Evolutionary conservation across 2,888 invertebrate genomes (phyloP).

Genomic region (Gasteruption jaculator): DNA sequence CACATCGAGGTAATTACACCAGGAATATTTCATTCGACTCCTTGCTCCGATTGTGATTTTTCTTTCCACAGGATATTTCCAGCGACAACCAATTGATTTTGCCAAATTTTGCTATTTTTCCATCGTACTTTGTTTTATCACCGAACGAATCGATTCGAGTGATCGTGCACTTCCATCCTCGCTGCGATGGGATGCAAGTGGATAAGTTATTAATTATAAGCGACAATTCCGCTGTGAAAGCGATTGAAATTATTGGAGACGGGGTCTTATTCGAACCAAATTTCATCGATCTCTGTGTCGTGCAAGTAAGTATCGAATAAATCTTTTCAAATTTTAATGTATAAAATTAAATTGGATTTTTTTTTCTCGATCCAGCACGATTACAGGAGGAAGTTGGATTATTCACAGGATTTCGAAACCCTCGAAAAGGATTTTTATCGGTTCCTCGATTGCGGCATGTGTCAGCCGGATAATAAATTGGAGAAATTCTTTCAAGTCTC

Average conservation of each 20-base stretch:
- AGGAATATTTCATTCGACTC: too few species aligned
- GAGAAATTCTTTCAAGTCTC: too few species aligned
- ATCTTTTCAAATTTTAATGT: too few species aligned
- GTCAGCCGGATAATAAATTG: too few species aligned
- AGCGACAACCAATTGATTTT: constrained; percentile 36
- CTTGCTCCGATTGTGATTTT: too few species aligned
- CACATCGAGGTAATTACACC: constrained; percentile 45
- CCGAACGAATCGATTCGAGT: constrained; percentile 44
- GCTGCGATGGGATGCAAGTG: constrained; percentile 42
- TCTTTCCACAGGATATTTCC: constrained; percentile 33
- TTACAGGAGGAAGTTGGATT: too few species aligned
- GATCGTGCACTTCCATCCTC: constrained; percentile 46
- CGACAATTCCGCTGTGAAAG: constrained; percentile 47
- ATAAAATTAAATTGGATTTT: too few species aligned
- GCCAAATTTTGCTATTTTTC: constrained; percentile 46
- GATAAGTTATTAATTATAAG: constrained; percentile 50
- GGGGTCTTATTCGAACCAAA: constrained; percentile 44
- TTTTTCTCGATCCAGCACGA: too few species aligned
- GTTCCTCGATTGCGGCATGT: too few species aligned
- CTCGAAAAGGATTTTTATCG: too few species aligned
- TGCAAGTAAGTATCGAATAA: too few species aligned
- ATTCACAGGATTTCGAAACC: too few species aligned
- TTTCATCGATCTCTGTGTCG: constrained; percentile 27
- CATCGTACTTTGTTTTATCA: constrained; percentile 48
- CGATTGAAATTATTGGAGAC: constrained; percentile 52